Evolutionary conservation across 2,113 vertebrate genomes (phyloP).

Genomic region (Caretta caretta): DNA sequence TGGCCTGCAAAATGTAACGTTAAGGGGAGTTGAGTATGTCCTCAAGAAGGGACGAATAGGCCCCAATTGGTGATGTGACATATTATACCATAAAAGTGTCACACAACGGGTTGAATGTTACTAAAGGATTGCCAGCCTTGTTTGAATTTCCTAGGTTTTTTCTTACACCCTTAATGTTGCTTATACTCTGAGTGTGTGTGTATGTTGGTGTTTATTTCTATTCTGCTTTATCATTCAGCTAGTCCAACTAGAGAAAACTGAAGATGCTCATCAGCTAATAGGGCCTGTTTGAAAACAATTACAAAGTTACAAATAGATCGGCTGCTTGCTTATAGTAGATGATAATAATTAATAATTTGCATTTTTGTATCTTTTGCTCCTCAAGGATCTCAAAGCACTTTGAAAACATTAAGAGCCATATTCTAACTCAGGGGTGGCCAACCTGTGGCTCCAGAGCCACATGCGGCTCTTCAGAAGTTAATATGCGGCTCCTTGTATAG

Average conservation of each 20-base stretch:
- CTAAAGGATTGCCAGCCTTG: background rate
- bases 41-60: background rate
- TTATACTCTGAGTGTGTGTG: background rate
- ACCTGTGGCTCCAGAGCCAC: too few relatives aligned
- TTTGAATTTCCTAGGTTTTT: conserved; percentile 25
- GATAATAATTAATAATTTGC: background rate
- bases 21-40: background rate
- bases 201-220: background rate
- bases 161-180: background rate
- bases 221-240: background rate
- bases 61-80: background rate
- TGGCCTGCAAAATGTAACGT: background rate
- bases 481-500: too few relatives aligned
- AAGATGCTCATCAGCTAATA: background rate
- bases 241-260: background rate
- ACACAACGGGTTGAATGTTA: background rate
- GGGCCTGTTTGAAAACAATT: conserved; percentile 7
- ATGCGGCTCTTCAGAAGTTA: too few relatives aligned
- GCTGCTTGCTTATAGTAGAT: background rate
- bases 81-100: background rate
- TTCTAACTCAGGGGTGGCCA: background rate
- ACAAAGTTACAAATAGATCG: background rate
- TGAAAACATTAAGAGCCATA: background rate
- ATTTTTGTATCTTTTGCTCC: background rate
- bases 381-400: background rate